Evolutionary conservation across 2,113 vertebrate genomes (phyloP).

Genomic region (Lophochroa leadbeateri): DNA sequence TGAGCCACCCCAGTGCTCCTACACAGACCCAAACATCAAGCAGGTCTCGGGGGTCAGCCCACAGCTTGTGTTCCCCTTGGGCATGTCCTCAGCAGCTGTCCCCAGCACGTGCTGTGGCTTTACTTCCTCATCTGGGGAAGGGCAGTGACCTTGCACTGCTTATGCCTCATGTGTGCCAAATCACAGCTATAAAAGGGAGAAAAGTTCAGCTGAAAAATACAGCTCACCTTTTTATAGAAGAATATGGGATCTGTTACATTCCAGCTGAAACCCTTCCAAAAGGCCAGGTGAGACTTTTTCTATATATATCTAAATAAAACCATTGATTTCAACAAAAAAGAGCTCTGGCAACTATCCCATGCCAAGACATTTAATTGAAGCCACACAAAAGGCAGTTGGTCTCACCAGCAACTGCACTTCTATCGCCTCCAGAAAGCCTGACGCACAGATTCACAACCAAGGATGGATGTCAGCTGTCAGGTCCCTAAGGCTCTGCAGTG

Average conservation of each 20-base stretch:
- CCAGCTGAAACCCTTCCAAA: conserved; percentile 46
- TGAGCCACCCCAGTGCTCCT: background rate
- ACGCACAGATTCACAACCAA: background rate
- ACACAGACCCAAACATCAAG: rapidly evolving
- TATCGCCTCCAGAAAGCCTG: conserved; percentile 18
- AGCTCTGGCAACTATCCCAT: background rate
- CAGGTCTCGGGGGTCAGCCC: background rate
- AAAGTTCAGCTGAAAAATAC: conserved; percentile 23
- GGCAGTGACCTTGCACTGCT: background rate
- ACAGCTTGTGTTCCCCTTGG: rapidly evolving
- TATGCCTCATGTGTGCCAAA: background rate
- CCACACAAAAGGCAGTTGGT: background rate
- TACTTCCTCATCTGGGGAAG: background rate
- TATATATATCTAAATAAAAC: conserved; percentile 9
- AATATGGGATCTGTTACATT: background rate
- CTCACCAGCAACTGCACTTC: conserved; percentile 22
- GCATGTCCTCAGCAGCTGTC: background rate
- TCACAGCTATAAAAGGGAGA: background rate
- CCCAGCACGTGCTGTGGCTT: rapidly evolving
- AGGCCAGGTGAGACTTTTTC: conserved; percentile 12
- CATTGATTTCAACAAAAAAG: background rate
- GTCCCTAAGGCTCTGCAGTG: conserved; percentile 28
- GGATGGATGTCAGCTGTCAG: conserved; percentile 38
- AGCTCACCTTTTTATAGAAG: conserved; percentile 9
- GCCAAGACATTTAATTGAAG: background rate